Conservation (phyloP, 2,888 invertebrate genomes). For the Agrypnus murinus region DNA sequence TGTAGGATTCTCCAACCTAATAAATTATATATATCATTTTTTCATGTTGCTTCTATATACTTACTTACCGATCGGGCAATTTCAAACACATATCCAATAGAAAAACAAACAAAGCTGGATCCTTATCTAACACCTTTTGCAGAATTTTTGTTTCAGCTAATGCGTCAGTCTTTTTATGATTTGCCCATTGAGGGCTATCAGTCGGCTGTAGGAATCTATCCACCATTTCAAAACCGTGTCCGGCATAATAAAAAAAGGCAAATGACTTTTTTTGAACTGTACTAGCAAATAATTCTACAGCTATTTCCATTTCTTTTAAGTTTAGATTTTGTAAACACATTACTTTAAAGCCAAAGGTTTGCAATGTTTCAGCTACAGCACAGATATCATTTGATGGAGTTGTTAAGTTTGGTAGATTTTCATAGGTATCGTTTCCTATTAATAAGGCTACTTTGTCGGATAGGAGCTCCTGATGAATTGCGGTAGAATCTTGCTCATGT, state of each 20-base stretch:
- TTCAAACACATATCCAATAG: conserved; percentile 76
- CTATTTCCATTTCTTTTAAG: conserved; percentile 58
- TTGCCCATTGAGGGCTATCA: conserved; percentile 70
- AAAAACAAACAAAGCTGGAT: conserved; percentile 72
- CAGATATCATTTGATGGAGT: conserved; percentile 61
- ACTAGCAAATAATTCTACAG: conserved; percentile 57
- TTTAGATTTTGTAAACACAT: conserved; percentile 61
- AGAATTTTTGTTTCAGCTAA: conserved; percentile 73
- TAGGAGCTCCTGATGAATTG: conserved; percentile 34
- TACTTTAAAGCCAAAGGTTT: conserved; percentile 59
- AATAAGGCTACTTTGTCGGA: conserved; percentile 62
- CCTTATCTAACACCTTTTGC: conserved; percentile 69
- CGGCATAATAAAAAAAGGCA: conserved; percentile 75
- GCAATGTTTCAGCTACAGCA: conserved; percentile 56
- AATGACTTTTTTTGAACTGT: conserved; percentile 61
- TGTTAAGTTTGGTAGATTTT: conserved; percentile 48
- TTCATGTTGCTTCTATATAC: background rate
- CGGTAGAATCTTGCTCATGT: conserved; percentile 30
- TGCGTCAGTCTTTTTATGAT: conserved; percentile 69
- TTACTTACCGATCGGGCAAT: conserved; percentile 71
- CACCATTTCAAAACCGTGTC: conserved; percentile 75
- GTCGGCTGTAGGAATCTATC: conserved; percentile 73
- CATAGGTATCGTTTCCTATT: conserved; percentile 60
- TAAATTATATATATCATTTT: conserved; percentile 41
- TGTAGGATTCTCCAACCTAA: conserved; percentile 54